Evolutionary conservation across 92 coral and sea anemone genomes (phyloP).

Genomic region (Muricea muricata): DNA sequence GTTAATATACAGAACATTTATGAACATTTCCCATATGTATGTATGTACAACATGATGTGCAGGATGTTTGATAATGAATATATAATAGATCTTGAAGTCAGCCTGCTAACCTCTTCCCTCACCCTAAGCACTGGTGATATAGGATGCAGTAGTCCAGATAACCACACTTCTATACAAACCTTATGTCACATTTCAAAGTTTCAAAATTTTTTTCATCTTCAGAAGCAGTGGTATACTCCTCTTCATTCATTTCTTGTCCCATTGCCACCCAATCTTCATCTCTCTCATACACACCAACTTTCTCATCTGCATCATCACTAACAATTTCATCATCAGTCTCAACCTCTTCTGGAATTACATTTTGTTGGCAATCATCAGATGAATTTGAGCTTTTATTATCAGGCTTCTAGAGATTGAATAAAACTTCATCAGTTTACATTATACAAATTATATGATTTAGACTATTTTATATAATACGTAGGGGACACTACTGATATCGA

Average conservation of each 20-base stretch:
- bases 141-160: too few species aligned
- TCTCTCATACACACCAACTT: not conserved
- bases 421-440: conserved; percentile 9
- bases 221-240: conserved; percentile 8
- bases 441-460: not conserved
- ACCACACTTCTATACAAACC: conserved; percentile 4
- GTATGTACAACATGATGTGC: not conserved
- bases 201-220: conserved; percentile 14
- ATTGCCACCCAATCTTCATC: conserved; percentile 29
- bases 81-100: conserved; percentile 18
- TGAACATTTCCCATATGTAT: not conserved
- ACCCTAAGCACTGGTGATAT: not conserved
- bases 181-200: conserved; percentile 21
- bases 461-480: too few species aligned
- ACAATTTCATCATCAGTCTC: conserved; percentile 3
- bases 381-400: not conserved
- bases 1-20: too few species aligned
- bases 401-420: conserved; percentile 30
- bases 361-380: conserved; percentile 25
- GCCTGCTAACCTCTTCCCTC: conserved; percentile 25
- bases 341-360: not conserved
- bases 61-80: not conserved
- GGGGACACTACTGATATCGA: too few species aligned
- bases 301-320: conserved; percentile 4
- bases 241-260: conserved; percentile 15